These are phyloP conservation scores for Strigamia crassipes DNA, from an alignment of 2,888 invertebrate genomes.

Conservation along the genomic window DNA sequence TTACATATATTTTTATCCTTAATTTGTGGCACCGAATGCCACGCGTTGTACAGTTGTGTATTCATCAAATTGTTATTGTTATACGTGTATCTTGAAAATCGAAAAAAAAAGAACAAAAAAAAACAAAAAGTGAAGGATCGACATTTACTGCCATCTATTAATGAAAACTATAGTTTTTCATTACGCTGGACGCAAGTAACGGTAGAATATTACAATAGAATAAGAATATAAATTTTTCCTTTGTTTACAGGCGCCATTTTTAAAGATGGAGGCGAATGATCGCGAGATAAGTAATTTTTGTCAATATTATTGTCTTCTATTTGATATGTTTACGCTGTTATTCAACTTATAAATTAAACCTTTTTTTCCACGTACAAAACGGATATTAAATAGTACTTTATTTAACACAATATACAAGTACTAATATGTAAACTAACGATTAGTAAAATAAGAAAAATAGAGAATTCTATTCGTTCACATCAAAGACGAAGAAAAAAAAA, in stretches of 20 bases:
- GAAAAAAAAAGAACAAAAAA: neutral
- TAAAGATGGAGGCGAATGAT: neutral
- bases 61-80: neutral
- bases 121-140: neutral
- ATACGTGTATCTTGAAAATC: neutral
- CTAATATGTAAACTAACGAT: slow-evolving; percentile 3
- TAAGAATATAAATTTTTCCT: neutral
- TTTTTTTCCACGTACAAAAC: slow-evolving; percentile 7
- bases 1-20: neutral
- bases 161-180: neutral
- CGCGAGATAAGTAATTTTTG: neutral
- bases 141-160: neutral
- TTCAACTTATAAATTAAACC: neutral
- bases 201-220: neutral
- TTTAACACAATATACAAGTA: neutral
- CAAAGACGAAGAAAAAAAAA: neutral
- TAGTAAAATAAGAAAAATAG: neutral
- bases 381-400: neutral
- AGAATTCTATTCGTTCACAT: neutral
- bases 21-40: neutral
- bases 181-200: neutral
- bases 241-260: neutral
- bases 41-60: slow-evolving; percentile 5
- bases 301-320: neutral
- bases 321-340: neutral